These are phyloP conservation scores for Calameuta pallipes DNA, from an alignment of 2,888 invertebrate genomes.

Conservation along the genomic window DNA sequence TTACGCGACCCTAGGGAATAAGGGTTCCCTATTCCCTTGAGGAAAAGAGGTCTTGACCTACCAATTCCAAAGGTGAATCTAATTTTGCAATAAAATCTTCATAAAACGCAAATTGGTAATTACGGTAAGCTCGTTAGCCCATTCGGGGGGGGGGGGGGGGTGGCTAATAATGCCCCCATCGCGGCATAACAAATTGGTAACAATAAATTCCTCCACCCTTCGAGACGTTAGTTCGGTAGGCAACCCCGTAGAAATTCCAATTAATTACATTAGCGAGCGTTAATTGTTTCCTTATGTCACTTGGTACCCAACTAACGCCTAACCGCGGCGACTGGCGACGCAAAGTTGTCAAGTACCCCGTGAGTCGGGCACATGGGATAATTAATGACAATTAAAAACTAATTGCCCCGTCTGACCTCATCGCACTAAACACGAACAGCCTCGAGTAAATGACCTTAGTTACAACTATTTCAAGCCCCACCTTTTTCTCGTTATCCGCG, in stretches of 20 bases:
- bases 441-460: not conserved
- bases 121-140: not conserved
- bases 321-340: conserved; percentile 23
- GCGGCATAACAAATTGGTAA: conserved; percentile 1
- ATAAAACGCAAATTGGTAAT: conserved; percentile 8
- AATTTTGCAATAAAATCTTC: conserved; percentile 7
- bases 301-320: conserved; percentile 32
- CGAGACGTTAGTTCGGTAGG: not conserved
- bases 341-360: conserved; percentile 14
- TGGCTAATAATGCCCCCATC: not conserved
- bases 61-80: not conserved
- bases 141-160: not conserved
- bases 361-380: conserved; percentile 4
- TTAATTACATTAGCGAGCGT: conserved; percentile 9
- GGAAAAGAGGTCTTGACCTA: not conserved
- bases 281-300: conserved; percentile 12
- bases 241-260: conserved; percentile 9
- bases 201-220: conserved; percentile 6
- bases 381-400: conserved; percentile 40
- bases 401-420: conserved; percentile 23
- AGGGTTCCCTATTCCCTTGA: not conserved
- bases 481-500: not conserved
- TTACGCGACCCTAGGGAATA: not conserved
- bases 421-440: not conserved
- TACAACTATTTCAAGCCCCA: not conserved